Conservation (phyloP, 2,113 vertebrate species). For the Lates calcarifer region DNA sequence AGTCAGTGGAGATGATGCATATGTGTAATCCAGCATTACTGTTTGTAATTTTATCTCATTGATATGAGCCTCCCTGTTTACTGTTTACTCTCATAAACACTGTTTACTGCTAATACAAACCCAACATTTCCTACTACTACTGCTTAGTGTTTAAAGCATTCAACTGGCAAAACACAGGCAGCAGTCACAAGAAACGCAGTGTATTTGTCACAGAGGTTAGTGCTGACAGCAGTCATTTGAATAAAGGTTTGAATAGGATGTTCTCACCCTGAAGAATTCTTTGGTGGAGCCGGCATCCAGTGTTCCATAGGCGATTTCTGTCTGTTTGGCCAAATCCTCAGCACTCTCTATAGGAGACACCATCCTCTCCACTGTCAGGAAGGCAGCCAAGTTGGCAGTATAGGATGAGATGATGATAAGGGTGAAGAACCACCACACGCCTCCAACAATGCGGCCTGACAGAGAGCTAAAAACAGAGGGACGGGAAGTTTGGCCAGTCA, state of each 20-base stretch:
- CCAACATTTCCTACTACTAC: not conserved
- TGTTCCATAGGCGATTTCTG: slow-evolving; percentile 97
- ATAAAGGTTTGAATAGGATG: not conserved
- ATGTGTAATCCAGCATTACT: too few species aligned
- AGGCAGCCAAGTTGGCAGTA: slow-evolving; percentile 98
- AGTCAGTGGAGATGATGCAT: too few species aligned
- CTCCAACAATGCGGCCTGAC: slow-evolving; percentile 96
- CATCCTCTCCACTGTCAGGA: slow-evolving; percentile 99
- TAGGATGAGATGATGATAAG: slow-evolving; percentile 99
- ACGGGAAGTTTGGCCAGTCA: slow-evolving; percentile 3
- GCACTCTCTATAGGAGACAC: slow-evolving; percentile 99
- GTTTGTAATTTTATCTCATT: too few species aligned
- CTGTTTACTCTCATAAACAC: too few species aligned
- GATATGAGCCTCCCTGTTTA: too few species aligned
- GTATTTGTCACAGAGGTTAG: not conserved
- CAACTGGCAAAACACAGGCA: not conserved
- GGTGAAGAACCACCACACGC: slow-evolving; percentile 99
- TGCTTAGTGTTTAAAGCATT: not conserved
- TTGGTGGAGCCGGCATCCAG: slow-evolving; percentile 98
- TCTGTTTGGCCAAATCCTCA: slow-evolving; percentile 98
- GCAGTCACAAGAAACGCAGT: not conserved
- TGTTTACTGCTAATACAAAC: too few species aligned
- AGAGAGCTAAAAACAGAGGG: slow-evolving; percentile 88
- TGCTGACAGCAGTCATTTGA: not conserved
- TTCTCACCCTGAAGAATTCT: slow-evolving; percentile 96